Evolutionary conservation across 2,888 invertebrate genomes (phyloP), one percentile per base, ranked within the genome.

Genomic region (Andrena hattorfiana): DNA sequence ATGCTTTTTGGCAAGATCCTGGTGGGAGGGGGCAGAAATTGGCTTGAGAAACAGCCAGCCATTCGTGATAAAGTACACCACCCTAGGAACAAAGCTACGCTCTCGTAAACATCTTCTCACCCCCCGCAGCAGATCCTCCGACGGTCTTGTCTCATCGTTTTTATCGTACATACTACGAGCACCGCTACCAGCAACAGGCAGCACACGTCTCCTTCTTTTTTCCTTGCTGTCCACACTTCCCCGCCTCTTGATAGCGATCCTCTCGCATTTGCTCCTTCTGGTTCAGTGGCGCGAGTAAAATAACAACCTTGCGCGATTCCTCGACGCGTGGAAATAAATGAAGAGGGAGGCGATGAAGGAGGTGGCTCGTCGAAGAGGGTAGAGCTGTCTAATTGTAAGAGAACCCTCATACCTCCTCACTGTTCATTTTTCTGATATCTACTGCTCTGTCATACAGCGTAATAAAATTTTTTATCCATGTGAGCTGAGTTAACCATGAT

Each of bases 101-200:
- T 82, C 83, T 88, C 85, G 85, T 86, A 87, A 89, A 89, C 86
- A 86, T 84, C 81, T 81, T 83, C 78, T 78, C 80, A 81, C 73
- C 79, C 84, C 16, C 87, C 59, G 23, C 32, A 59, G 49, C 66
- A 75, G 76, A 75, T 71, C 68, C 76, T 71, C 68, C 83, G 69
- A 82, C 78, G 71, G 42, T 77, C 85, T 85, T 70, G 79, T 88
- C 78, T 88, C 70, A 56, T 83, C 83, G 81, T 87, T 88, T 87
- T 88, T 87, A 85, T 85, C 81, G 83, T 64, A 77, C 81, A 81
- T 66, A 75, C 81, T 79, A 71, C 85, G 54, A 82, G 63, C 82
- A 70, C 68, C 56, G 49, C 81, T 60, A 69, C 66, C 86, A 88
- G 90, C 90, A 90, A 90, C 90, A 90, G 90, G 90, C 90, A 84